Base-by-base conservation (phyloP, 2,797 vertebrate species). In the Rhyacichthys aspro region DNA sequence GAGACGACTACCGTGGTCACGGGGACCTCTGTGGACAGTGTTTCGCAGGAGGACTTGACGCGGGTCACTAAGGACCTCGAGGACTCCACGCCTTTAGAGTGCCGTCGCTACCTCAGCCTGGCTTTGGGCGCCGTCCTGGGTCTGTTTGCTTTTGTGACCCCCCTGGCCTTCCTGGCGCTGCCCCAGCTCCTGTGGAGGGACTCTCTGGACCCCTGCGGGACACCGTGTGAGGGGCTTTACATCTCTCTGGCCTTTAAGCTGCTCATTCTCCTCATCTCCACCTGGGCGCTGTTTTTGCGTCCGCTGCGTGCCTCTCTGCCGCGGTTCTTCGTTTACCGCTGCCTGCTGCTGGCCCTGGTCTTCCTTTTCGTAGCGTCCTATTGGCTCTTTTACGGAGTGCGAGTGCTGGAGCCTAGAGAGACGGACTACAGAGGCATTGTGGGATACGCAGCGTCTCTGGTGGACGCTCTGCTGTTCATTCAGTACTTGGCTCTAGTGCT, bases 181-280 rank as follows among this genome's bases (percentile, higher is more conserved):
- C 96, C 96, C 0, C 95, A 95, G 56, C 77, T 95, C 48, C 90
- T 96, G 54, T 96, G 95, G 94, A 86, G 93, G 49, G 94, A 95
- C 7, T 71, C 90, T 9, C 88, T 96, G 84, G 94, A 95, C 39
- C 89, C 94, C 0, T 96, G 95, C 0, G 94, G 95, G n/a, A 93
- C 95, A 0, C 93, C 95, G 0, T 96, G 95, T 0, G 96, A 97
- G 70, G 96, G 95, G 23, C 94, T 96, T 11, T 96, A 96, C 88
- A 93, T 97, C 76, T 96, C 96, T 0, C 90, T 96, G 87, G 94
- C 96, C 77, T 96, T 97, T 86, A 97, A 97, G 71, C 93, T 97
- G 50, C 93, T 96, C 38, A 94, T 96, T 77, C 90, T 97, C 38
- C 90, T 96, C 42, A 85, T 96, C 85, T 95, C 94, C 76, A 95